Base-by-base conservation (phyloP, 1,140 invertebrate genomes). In the Drosophila ironensis region DNA sequence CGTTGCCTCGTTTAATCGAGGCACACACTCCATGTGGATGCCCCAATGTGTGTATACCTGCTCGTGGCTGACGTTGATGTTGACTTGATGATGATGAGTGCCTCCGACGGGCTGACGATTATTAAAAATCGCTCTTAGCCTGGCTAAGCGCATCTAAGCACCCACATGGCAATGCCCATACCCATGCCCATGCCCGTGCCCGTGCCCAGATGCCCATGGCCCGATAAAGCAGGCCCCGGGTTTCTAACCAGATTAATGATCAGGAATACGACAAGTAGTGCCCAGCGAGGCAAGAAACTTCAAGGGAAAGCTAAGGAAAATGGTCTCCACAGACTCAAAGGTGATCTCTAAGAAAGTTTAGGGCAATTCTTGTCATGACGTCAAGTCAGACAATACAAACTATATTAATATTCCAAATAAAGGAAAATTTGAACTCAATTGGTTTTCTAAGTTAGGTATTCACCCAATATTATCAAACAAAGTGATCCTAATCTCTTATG, bases 61-160 rank as follows among this genome's bases (percentile, higher is more conserved):
- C 28, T 30, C 12, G 3, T 11, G 1, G 6, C 40, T 25, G 20
- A 42, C 14, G 42, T 24, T 19, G 45, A 20, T 30, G 45, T 14
- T n/a, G 28, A 28, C 38, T 44, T 38, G 64, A 73, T 84, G 72
- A 84, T 61, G 68, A 63, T 52, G 54, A 33, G n/a, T 33, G 30
- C n/a, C 30, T 28, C 27, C 14, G 28, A 30, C 28, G 12, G 30
- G 30, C 30, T 37, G 33, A 52, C 76, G 37, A 84, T 84, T 77
- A 81, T 81, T 81, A 84, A 82, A 82, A 84, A 82, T 63, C 78
- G 73, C 72, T 82, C 53, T 57, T 70, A 57, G 80, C 74, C 77
- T 27, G 76, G 46, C 76, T 80, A 80, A 80, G 76, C 76, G 76
- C 76, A 80, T 80, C 76, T 80, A 80, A 80, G 44, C 76, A 76